These are phyloP conservation scores for Schrankia costaestrigalis DNA, from an alignment of 2,888 invertebrate genomes.

Conservation along the genomic window DNA sequence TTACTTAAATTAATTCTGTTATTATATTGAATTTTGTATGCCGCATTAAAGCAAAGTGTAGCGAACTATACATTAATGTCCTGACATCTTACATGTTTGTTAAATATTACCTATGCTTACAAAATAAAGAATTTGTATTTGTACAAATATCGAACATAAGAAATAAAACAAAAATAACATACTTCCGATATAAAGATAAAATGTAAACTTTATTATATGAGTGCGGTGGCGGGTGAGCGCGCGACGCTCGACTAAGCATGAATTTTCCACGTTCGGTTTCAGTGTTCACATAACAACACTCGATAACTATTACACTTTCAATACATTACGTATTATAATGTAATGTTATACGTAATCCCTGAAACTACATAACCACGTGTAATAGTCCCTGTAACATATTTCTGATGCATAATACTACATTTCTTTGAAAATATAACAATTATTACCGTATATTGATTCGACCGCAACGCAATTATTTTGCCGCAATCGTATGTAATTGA, in stretches of 20 bases:
- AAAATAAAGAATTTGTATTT: too few relatives aligned
- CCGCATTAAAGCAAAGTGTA: too few relatives aligned
- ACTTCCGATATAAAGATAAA: too few relatives aligned
- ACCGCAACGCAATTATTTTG: too few relatives aligned
- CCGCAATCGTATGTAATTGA: background rate
- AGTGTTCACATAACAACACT: conserved; percentile 67
- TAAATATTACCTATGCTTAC: too few relatives aligned
- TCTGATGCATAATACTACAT: background rate
- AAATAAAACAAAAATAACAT: too few relatives aligned
- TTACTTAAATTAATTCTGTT: too few relatives aligned
- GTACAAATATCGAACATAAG: too few relatives aligned
- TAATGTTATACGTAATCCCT: conserved; percentile 65
- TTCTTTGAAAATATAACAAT: too few relatives aligned
- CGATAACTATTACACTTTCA: conserved; percentile 73
- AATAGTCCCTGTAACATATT: conserved; percentile 25
- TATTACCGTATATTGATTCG: too few relatives aligned
- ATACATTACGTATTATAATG: conserved; percentile 74
- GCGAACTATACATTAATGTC: too few relatives aligned
- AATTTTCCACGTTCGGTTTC: conserved; percentile 79
- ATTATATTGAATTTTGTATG: too few relatives aligned
- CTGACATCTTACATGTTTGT: background rate
- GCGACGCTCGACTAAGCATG: conserved; percentile 70
- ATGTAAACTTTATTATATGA: conserved; percentile 4
- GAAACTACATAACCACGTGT: conserved; percentile 41
- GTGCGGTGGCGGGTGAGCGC: conserved; percentile 25